Conservation (phyloP, 2,888 invertebrate species). For the Nephrocerus scutellatus region DNA sequence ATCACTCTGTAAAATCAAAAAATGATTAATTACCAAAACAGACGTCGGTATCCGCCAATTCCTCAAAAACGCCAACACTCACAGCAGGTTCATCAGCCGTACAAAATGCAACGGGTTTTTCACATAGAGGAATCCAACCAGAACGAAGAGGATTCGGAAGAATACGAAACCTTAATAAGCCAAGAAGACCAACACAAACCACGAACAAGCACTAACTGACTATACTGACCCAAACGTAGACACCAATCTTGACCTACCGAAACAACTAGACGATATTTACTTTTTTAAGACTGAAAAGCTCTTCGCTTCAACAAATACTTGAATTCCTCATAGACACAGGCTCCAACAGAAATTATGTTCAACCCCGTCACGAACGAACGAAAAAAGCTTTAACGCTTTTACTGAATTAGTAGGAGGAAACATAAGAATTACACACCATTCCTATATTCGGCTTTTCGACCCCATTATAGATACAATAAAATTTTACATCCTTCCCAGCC, state of each 20-base stretch:
- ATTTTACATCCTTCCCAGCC: no score
- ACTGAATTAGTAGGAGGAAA: conserved; percentile 14
- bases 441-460: conserved; percentile 6
- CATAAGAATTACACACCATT: conserved; percentile 11
- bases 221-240: conserved; percentile 3
- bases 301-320: conserved; percentile 9
- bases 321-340: conserved; percentile 11
- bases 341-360: conserved; percentile 8
- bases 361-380: conserved; percentile 9
- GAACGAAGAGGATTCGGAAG: no score
- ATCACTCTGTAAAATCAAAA: no score
- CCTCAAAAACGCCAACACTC: conserved; percentile 13
- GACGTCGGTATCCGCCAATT: no score
- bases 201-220: conserved; percentile 6
- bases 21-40: conserved; percentile 1
- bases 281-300: conserved; percentile 14
- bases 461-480: conserved; percentile 2
- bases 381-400: conserved; percentile 12
- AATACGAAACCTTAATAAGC: conserved; percentile 2
- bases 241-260: no score
- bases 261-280: conserved; percentile 11
- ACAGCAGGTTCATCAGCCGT: conserved; percentile 9
- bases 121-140: no score
- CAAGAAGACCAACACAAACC: conserved; percentile 5
- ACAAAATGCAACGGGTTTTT: no score